Conservation (phyloP, 2,888 invertebrate genomes). For the Malthinus seriepunctatus region DNA sequence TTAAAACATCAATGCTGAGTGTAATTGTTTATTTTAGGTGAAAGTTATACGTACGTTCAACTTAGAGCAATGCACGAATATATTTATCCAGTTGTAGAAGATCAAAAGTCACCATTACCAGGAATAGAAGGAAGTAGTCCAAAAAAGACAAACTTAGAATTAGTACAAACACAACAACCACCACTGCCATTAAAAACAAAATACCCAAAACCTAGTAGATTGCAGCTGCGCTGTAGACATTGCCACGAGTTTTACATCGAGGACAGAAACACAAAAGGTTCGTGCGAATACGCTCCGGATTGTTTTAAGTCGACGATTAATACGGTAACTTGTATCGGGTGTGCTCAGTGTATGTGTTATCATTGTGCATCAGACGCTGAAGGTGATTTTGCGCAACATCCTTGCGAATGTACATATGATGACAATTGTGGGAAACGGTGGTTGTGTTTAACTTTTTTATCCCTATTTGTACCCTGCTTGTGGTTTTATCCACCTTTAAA, state of each 20-base stretch:
- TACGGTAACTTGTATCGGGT: slow-evolving; percentile 75
- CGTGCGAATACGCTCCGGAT: slow-evolving; percentile 87
- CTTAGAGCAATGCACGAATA: slow-evolving; percentile 84
- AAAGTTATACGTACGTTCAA: slow-evolving; percentile 84
- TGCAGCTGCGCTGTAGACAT: slow-evolving; percentile 63
- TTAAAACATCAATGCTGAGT: not conserved
- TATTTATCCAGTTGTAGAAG: slow-evolving; percentile 77
- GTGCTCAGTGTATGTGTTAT: slow-evolving; percentile 87
- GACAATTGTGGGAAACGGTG: slow-evolving; percentile 80
- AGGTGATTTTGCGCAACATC: slow-evolving; percentile 83
- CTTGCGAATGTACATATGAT: slow-evolving; percentile 79
- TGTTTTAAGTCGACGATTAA: slow-evolving; percentile 79
- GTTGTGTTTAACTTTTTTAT: slow-evolving; percentile 83
- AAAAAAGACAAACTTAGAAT: slow-evolving; percentile 66
- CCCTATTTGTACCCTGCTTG: slow-evolving; percentile 88
- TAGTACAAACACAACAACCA: slow-evolving; percentile 58
- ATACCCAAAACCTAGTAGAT: slow-evolving; percentile 43
- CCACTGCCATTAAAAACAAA: slow-evolving; percentile 56
- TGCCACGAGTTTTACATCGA: slow-evolving; percentile 82
- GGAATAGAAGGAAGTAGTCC: slow-evolving; percentile 61
- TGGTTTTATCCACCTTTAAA: slow-evolving; percentile 91
- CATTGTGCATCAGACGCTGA: slow-evolving; percentile 93
- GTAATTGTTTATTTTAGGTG: slow-evolving; percentile 51
- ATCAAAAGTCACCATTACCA: slow-evolving; percentile 51
- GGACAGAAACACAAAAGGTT: slow-evolving; percentile 83